phyloP scores from a whole-genome alignment of 2,888 invertebrate species.

The Orchestes rusci region DNA sequence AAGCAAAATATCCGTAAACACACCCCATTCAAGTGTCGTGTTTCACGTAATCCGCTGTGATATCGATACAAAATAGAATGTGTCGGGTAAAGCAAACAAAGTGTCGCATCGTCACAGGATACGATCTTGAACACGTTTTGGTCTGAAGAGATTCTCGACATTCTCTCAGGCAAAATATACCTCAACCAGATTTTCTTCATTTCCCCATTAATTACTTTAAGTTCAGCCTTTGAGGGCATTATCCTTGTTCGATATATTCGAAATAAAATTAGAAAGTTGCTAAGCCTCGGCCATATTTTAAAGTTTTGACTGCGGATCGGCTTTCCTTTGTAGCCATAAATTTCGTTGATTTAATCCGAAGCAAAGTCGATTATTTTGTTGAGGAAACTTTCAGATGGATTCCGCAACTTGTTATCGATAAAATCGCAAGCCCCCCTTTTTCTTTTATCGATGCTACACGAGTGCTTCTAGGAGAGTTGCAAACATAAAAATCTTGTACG shows the following conservation, averaged over 20 bases:
- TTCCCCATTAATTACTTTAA: no score
- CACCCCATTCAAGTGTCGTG: slow-evolving; percentile 3
- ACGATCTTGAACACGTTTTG: slow-evolving; percentile 27
- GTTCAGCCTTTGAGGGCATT: no score
- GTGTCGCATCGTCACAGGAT: slow-evolving; percentile 21
- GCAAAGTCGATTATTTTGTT: slow-evolving; percentile 16
- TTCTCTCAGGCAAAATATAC: no score
- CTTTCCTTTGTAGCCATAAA: no score
- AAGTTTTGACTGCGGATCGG: slow-evolving; percentile 21
- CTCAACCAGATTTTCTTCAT: no score
- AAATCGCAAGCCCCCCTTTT: no score
- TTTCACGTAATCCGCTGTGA: slow-evolving; percentile 13
- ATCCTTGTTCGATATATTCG: slow-evolving; percentile 22
- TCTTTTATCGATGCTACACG: no score
- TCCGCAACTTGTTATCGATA: no score
- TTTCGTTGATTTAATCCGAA: no score
- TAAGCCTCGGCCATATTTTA: slow-evolving; percentile 21
- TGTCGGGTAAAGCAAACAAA: slow-evolving; percentile 17
- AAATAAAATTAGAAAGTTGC: slow-evolving; percentile 22
- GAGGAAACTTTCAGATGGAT: no score
- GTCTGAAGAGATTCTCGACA: slow-evolving; percentile 24
- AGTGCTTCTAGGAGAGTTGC: slow-evolving; percentile 1
- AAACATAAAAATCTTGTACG: slow-evolving; percentile 13
- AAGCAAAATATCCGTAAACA: slow-evolving; percentile 16
- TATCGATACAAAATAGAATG: slow-evolving; percentile 21